Conservation (phyloP, 2,113 vertebrate species). For the Brienomyrus brachyistius region DNA sequence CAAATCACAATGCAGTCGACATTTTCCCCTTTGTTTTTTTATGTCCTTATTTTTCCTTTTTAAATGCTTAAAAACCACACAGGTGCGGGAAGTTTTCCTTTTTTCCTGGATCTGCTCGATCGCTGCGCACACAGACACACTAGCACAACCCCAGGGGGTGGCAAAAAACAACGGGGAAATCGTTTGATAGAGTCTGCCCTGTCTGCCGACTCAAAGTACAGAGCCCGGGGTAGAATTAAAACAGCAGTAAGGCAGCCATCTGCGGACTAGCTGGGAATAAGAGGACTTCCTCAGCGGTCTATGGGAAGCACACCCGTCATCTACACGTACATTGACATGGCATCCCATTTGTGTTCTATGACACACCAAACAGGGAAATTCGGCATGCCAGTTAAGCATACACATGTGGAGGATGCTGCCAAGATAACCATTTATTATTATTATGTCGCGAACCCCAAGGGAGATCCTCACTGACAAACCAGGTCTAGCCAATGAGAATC, state of each 20-base stretch:
- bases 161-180: not conserved
- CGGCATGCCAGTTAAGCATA: not conserved
- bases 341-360: not conserved
- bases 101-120: not conserved
- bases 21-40: not conserved
- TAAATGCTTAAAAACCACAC: not conserved
- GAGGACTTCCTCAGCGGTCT: not conserved
- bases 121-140: not conserved
- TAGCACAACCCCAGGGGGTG: not conserved
- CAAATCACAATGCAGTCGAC: not conserved
- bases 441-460: not conserved
- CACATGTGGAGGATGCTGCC: not conserved
- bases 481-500: not conserved
- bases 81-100: not conserved
- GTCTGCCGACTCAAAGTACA: not conserved
- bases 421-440: not conserved
- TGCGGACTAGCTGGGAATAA: not conserved
- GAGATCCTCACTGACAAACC: not conserved
- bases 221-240: not conserved
- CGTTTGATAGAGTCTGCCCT: not conserved
- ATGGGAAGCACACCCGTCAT: not conserved
- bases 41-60: not conserved
- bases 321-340: not conserved
- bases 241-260: not conserved
- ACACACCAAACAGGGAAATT: not conserved